A percentile compares a stretch with the other conserved stretches of the same genome.
Conservation (phyloP, 2,113 vertebrate genomes). For the Cyanoramphus novaezelandiae region DNA sequence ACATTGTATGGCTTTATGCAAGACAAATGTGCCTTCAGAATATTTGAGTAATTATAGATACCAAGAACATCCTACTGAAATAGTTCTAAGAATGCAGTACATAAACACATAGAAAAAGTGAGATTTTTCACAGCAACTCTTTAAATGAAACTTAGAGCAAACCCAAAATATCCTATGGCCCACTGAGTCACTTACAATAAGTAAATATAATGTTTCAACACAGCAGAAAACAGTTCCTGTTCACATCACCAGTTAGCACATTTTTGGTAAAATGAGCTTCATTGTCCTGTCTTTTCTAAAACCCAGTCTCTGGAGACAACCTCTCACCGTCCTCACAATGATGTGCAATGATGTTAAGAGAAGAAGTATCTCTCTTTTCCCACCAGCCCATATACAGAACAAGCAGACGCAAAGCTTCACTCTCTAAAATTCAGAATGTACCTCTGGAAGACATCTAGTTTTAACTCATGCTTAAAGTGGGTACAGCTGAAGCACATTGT, state of each 20-base stretch:
- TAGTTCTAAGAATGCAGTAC: background rate
- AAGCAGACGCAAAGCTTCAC: background rate
- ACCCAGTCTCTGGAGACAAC: background rate
- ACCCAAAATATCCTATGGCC: background rate
- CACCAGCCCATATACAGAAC: background rate
- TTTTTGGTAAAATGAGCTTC: background rate
- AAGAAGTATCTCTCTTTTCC: background rate
- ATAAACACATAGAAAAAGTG: background rate
- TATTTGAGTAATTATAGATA: background rate
- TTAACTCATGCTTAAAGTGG: background rate
- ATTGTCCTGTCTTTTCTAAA: background rate
- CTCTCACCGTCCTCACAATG: background rate
- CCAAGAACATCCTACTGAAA: background rate
- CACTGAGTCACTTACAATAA: background rate
- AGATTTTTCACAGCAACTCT: background rate
- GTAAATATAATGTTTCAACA: background rate
- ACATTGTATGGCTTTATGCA: background rate
- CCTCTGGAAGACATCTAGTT: background rate
- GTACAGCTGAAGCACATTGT: accelerated
- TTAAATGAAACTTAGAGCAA: background rate
- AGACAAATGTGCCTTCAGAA: background rate
- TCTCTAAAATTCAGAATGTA: background rate
- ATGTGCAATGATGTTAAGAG: background rate
- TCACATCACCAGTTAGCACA: background rate
- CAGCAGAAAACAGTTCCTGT: background rate